Evolutionary conservation across 2,888 invertebrate species (phyloP).

Genomic region (Branchellion lobata): DNA sequence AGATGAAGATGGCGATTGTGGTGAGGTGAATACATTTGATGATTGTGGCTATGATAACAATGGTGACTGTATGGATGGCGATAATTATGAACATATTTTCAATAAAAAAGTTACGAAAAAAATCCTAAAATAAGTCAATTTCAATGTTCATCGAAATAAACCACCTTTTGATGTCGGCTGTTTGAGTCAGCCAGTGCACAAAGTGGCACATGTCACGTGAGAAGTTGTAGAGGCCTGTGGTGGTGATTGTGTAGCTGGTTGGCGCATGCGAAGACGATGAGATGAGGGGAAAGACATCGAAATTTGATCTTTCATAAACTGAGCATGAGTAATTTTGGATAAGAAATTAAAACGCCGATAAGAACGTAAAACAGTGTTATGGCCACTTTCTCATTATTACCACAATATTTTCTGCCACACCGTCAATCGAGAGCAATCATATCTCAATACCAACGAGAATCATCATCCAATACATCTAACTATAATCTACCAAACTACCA

Average conservation of each 20-base stretch:
- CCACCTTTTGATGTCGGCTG: slow-evolving; percentile 71
- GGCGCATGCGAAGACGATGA: background rate
- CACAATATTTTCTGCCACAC: no score
- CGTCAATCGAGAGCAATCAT: no score
- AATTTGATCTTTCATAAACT: background rate
- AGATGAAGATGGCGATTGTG: no score
- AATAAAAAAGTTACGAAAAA: background rate
- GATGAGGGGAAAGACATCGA: background rate
- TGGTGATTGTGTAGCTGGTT: slow-evolving; percentile 64
- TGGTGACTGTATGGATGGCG: no score
- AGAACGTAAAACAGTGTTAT: background rate
- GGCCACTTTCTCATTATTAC: no score
- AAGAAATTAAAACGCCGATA: background rate
- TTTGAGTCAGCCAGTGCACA: slow-evolving; percentile 73
- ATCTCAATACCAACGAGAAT: no score
- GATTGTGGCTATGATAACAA: no score
- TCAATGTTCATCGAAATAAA: no score
- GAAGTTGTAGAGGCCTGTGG: slow-evolving; percentile 63
- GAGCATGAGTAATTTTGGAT: background rate
- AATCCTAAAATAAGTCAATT: background rate
- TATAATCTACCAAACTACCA: no score
- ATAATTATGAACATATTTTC: background rate
- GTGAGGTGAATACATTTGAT: no score
- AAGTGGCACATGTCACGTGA: slow-evolving; percentile 77
- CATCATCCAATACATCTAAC: no score